Percentiles rank a stretch among this genome's conserved stretches.
These are phyloP conservation scores for Umimayanthus kanabou DNA, from an alignment of 92 coral and sea anemone genomes.

Conservation along the genomic window DNA sequence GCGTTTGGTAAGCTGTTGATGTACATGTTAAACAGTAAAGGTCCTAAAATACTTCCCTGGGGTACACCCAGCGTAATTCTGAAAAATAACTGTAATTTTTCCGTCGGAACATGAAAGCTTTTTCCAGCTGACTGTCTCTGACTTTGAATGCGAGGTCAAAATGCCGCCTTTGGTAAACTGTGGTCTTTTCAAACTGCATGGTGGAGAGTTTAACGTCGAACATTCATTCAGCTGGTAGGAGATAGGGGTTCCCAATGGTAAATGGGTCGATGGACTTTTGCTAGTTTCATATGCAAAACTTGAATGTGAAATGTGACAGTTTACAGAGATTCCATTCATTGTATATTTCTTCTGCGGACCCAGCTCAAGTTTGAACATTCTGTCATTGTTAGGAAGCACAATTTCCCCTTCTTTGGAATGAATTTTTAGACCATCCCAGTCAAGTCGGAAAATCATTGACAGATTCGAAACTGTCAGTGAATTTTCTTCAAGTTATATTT, in stretches of 20 bases:
- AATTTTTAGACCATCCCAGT: not conserved
- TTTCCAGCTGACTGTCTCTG: conserved; percentile 27
- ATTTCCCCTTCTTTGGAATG: conserved; percentile 36
- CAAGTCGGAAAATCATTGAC: conserved; percentile 7
- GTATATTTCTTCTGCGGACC: conserved; percentile 21
- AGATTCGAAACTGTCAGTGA: not conserved
- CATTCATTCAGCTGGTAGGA: conserved; percentile 12
- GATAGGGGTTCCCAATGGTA: conserved; percentile 9
- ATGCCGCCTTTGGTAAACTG: not conserved
- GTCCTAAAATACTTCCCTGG: not conserved
- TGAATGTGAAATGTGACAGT: conserved; percentile 4
- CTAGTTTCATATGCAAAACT: no score
- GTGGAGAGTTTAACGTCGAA: conserved; percentile 11
- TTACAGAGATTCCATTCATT: conserved; percentile 13
- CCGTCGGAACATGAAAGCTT: conserved; percentile 25
- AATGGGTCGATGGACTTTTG: no score
- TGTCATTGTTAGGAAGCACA: conserved; percentile 14
- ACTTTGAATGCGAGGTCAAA: not conserved
- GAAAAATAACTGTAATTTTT: conserved; percentile 3
- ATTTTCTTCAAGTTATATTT: not conserved
- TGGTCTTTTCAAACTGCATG: conserved; percentile 16
- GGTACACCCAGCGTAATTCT: not conserved
- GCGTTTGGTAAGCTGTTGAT: not conserved
- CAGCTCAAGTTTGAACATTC: conserved; percentile 11
- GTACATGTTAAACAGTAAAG: not conserved